These are phyloP conservation scores for Muntiacus reevesi DNA, from an alignment of 2,113 vertebrate species.

Conservation along the genomic window DNA sequence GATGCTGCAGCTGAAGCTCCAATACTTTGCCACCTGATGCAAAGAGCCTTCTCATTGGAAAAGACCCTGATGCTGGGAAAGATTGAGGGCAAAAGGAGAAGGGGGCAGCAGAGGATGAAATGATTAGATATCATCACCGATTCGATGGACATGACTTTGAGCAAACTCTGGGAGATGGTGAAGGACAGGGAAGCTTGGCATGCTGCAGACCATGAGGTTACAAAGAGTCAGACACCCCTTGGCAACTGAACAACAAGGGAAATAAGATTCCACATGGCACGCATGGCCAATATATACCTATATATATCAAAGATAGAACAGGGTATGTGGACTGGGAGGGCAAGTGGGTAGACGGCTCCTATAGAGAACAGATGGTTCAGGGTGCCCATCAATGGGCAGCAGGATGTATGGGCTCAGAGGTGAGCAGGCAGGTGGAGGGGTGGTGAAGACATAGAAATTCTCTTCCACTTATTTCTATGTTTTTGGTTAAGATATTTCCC, in stretches of 20 bases:
- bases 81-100: background rate
- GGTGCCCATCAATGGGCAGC: background rate
- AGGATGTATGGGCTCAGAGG: background rate
- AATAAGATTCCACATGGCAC: background rate
- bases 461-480: background rate
- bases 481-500: background rate
- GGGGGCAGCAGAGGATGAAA: background rate
- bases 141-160: background rate
- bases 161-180: background rate
- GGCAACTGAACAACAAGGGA: background rate
- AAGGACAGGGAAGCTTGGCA: background rate
- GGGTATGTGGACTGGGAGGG: background rate
- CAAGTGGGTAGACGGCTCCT: background rate
- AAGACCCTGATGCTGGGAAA: background rate
- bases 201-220: background rate
- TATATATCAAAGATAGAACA: background rate
- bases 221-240: background rate
- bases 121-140: background rate
- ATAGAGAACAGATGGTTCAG: background rate
- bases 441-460: background rate
- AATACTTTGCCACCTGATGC: background rate
- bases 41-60: background rate
- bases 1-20: background rate
- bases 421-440: accelerated
- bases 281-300: background rate